Conservation (phyloP, 2,888 invertebrate species). For the Stomorhina lunata region DNA sequence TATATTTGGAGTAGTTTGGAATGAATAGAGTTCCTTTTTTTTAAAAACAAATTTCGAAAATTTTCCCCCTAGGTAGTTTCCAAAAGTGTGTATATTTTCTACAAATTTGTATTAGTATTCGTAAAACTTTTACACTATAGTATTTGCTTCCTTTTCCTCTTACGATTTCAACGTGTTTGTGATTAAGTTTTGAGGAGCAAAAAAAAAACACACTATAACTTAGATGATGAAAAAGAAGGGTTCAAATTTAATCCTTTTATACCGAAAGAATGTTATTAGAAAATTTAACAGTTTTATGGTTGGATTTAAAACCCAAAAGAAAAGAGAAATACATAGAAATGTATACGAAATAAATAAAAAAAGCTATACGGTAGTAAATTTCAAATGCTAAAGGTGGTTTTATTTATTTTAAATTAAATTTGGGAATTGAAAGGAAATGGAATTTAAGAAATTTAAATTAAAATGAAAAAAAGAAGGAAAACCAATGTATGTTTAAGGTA, state of each 20-base stretch:
- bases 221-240: constrained; percentile 41
- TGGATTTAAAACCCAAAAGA: constrained; percentile 35
- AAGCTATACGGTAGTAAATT: background rate
- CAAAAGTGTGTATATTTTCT: constrained; percentile 24
- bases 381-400: constrained; percentile 14
- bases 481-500: background rate
- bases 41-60: no score
- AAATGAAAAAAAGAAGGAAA: constrained; percentile 43
- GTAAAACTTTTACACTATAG: constrained; percentile 8
- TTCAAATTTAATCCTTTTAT: constrained; percentile 57
- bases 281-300: constrained; percentile 61
- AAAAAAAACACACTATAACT: background rate
- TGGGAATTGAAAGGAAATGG: constrained; percentile 17
- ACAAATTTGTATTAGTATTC: background rate
- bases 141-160: background rate
- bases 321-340: background rate
- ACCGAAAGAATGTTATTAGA: constrained; percentile 37
- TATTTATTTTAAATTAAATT: constrained; percentile 50
- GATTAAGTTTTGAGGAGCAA: constrained; percentile 5
- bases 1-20: no score
- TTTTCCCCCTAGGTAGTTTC: no score
- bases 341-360: background rate
- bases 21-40: no score
- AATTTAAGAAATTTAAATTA: constrained; percentile 51
- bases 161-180: constrained; percentile 21